Conservation (phyloP, 1,140 invertebrate genomes). For the Bombus vancouverensis region DNA sequence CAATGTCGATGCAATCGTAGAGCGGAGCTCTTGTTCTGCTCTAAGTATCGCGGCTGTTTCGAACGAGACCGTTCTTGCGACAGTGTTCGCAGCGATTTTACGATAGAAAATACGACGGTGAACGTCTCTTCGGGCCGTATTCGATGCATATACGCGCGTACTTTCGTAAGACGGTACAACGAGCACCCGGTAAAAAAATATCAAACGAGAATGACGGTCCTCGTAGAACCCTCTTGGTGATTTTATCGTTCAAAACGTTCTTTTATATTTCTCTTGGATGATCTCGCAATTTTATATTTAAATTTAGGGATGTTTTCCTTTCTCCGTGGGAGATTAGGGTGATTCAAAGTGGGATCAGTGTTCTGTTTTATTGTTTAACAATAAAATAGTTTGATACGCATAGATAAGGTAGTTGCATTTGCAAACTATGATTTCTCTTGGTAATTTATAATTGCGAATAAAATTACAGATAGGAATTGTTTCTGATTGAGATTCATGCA, state of each 20-base stretch:
- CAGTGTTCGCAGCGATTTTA: conserved; percentile 43
- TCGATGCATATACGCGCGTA: not conserved
- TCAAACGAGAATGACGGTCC: not conserved
- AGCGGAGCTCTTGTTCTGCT: conserved; percentile 45
- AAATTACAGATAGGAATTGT: not conserved
- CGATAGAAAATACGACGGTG: conserved; percentile 49
- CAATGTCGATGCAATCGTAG: conserved; percentile 55
- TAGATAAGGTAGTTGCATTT: not conserved
- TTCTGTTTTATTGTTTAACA: too few species aligned
- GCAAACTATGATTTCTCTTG: not conserved
- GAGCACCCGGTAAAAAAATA: not conserved
- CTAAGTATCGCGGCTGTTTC: conserved; percentile 27
- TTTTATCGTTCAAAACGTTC: not conserved
- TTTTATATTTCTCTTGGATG: not conserved
- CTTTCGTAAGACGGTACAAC: not conserved
- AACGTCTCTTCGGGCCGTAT: not conserved
- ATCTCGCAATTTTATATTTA: not conserved
- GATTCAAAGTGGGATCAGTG: not conserved
- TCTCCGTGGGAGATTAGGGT: too few species aligned
- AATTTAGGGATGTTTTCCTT: not conserved
- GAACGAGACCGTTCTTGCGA: conserved; percentile 49
- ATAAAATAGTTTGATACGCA: not conserved
- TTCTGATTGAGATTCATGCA: too few species aligned
- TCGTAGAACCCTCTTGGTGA: not conserved
- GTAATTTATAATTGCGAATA: not conserved